phyloP scores from a whole-genome alignment of 2,888 invertebrate species.

The Deilephila elpenor region DNA sequence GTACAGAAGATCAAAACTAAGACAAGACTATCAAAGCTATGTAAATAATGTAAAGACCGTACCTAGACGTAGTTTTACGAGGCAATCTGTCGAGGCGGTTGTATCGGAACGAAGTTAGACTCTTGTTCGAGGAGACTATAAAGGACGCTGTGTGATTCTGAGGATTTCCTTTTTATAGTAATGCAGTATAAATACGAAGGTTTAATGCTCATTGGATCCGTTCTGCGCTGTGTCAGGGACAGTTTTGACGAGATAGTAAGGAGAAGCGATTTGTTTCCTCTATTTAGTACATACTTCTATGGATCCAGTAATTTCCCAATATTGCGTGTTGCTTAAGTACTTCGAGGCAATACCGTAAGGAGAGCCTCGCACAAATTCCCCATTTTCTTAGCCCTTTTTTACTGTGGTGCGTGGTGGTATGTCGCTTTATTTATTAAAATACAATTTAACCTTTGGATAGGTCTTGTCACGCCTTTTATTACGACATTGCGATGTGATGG shows the following conservation, averaged over 20 bases:
- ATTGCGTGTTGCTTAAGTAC: no score
- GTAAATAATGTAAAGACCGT: conserved; percentile 2
- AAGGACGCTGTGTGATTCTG: conserved; percentile 16
- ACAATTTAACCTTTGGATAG: no score
- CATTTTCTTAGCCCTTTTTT: no score
- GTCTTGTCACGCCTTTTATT: no score
- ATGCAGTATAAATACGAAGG: conserved; percentile 36
- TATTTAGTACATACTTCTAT: no score
- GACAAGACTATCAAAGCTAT: not conserved
- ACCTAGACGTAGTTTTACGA: conserved; percentile 18
- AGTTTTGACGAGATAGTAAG: conserved; percentile 14
- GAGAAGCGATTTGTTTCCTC: not conserved
- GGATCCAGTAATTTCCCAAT: no score
- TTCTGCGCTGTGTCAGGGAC: conserved; percentile 32
- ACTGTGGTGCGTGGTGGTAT: no score
- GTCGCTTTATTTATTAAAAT: no score
- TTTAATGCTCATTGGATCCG: conserved; percentile 37
- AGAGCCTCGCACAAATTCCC: no score
- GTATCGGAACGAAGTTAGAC: conserved; percentile 8
- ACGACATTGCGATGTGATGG: no score
- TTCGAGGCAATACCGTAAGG: no score
- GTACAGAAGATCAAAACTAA: not conserved
- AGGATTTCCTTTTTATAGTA: conserved; percentile 38
- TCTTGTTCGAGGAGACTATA: not conserved
- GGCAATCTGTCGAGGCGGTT: conserved; percentile 13